Conservation (phyloP, 2,888 invertebrate genomes). For the Rhamphomyia laevipes region DNA sequence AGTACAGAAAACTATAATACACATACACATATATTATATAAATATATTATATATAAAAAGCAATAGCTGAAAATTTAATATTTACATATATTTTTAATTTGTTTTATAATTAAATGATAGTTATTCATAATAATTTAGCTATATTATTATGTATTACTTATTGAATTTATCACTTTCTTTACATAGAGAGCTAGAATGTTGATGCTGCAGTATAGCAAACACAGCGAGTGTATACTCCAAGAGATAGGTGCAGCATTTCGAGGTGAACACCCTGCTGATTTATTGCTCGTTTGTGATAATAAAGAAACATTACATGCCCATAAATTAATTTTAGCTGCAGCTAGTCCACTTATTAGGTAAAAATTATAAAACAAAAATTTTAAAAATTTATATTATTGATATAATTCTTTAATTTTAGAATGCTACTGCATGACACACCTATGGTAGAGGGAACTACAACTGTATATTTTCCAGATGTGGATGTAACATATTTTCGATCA, state of each 20-base stretch:
- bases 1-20: too few species aligned
- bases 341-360: slow-evolving; percentile 71
- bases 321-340: slow-evolving; percentile 75
- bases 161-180: too few species aligned
- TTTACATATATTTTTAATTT: too few species aligned
- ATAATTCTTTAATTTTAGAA: slow-evolving; percentile 33
- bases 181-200: slow-evolving; percentile 45
- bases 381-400: background rate
- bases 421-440: slow-evolving; percentile 60
- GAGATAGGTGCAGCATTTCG: slow-evolving; percentile 82
- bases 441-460: slow-evolving; percentile 60
- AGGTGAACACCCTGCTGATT: slow-evolving; percentile 75
- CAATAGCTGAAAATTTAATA: too few species aligned
- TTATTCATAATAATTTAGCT: too few species aligned
- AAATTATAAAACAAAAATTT: background rate
- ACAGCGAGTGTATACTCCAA: slow-evolving; percentile 83
- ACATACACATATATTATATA: too few species aligned
- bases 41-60: too few species aligned
- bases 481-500: slow-evolving; percentile 66
- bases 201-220: slow-evolving; percentile 87
- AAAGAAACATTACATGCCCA: slow-evolving; percentile 71
- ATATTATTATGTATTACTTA: too few species aligned
- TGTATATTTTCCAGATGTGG: slow-evolving; percentile 75
- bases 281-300: slow-evolving; percentile 76
- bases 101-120: too few species aligned